A percentile compares a stretch with the other conserved stretches of the same genome.
Evolutionary conservation across 2,113 vertebrate genomes (phyloP).

Genomic region (Microtus montanus): DNA sequence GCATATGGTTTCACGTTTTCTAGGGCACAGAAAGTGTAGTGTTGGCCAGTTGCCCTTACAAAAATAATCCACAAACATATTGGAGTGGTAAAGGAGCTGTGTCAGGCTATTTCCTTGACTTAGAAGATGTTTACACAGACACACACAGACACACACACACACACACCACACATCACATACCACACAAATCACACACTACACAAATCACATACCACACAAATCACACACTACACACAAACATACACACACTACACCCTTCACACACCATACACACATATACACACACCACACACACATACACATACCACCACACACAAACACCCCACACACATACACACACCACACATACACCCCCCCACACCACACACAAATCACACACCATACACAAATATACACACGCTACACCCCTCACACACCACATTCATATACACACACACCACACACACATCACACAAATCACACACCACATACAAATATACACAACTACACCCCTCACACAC

Average conservation of each 20-base stretch:
- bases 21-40: background rate
- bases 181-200: too few relatives aligned
- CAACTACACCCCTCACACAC: background rate
- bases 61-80: slow-evolving; percentile 24
- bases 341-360: background rate
- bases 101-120: background rate
- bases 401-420: background rate
- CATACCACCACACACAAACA: background rate
- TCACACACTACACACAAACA: background rate
- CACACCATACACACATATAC: too few relatives aligned
- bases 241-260: too few relatives aligned
- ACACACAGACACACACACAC: too few relatives aligned
- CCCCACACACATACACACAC: too few relatives aligned
- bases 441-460: background rate
- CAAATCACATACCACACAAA: background rate
- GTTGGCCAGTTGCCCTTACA: background rate
- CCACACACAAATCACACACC: background rate
- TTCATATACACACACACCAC: background rate
- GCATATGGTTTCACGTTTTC: slow-evolving; percentile 5
- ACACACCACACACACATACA: too few relatives aligned
- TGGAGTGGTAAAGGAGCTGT: background rate
- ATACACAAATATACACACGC: background rate
- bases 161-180: background rate
- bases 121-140: background rate
- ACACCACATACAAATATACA: too few relatives aligned